Evolutionary conservation across 2,113 vertebrate genomes (phyloP), one percentile per base, ranked within the genome.

Genomic region (Notechis scutatus): DNA sequence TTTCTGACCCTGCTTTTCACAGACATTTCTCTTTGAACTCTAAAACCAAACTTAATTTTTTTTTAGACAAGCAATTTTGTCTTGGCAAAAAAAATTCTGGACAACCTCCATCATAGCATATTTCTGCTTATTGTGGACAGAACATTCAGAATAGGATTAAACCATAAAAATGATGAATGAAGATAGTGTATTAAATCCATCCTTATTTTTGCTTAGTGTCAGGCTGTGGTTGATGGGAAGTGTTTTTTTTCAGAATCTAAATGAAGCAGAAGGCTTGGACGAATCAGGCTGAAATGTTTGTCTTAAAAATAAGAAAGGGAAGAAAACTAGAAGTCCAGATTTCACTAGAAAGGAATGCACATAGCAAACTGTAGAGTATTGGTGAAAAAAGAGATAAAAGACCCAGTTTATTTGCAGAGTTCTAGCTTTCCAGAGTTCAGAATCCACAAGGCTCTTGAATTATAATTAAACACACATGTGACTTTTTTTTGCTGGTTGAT

Each of bases 311-410:
- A 69, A 88, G 85, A 86, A 29, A 39, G 56, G 55, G 42, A 61
- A 85, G 56, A 92, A 87, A 45, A 47, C 45, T 64, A 18, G 85
- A 92, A 10, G 23, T 55, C n/a, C 59, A 42, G 57, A 15, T 42
- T 24, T 92, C 86, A 92, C 9, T 55, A 24, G 59, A 92, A 92
- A 88, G 91, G 86, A 92, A 92, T 92, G 86, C 47, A 74, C 47
- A 85, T 69, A 87, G 45, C 6, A 50, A 34, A 88, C 4, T 69
- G 3, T n/a, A 69, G n/a, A 39, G 10, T 14, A 39, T 20, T 29
- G 59, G 10, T 52, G 52, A 54, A 88, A 39, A 54, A 88, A 39
- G 45, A 52, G 21, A 5, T 18, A 52, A 64, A 54, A 15, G 20
- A 42, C 14, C 88, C 47, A n/a, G 26, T 54, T 59, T 26, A 64